These are phyloP conservation scores for Emydocephalus ijimae DNA, from an alignment of 2,113 vertebrate species.

Conservation along the genomic window DNA sequence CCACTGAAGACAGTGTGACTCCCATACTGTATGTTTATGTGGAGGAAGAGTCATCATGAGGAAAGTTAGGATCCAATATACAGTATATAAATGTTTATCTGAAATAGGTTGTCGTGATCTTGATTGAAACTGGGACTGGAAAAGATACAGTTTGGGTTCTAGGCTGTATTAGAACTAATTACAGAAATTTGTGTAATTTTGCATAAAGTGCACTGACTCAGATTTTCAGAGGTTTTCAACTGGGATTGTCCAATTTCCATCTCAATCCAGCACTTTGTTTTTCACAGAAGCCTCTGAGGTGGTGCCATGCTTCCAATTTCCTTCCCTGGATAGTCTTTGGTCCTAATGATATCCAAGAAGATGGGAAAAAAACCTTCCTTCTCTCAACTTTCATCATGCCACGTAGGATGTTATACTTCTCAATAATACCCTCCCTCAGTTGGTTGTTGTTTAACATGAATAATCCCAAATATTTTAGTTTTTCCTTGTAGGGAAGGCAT, in stretches of 20 bases:
- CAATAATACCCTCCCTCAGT: neutral
- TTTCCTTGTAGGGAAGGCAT: neutral
- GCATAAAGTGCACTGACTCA: neutral
- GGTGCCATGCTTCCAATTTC: neutral
- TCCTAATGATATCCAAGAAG: neutral
- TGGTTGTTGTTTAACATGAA: neutral
- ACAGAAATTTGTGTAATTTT: neutral
- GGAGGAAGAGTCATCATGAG: neutral
- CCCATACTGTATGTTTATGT: neutral
- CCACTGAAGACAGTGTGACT: neutral
- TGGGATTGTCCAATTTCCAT: neutral
- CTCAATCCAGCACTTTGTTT: neutral
- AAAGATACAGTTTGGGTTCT: conserved; percentile 6
- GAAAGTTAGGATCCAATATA: neutral
- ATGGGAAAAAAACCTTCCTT: neutral
- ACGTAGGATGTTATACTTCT: neutral
- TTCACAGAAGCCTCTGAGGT: neutral
- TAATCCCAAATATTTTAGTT: neutral
- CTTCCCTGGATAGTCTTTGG: neutral
- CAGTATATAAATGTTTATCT: neutral
- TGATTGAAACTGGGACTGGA: neutral
- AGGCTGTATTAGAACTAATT: neutral
- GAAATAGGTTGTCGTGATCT: neutral
- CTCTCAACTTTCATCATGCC: neutral
- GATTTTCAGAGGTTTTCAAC: accelerated